Evolutionary conservation across 2,113 vertebrate genomes (phyloP).

Genomic region (Myodes glareolus): DNA sequence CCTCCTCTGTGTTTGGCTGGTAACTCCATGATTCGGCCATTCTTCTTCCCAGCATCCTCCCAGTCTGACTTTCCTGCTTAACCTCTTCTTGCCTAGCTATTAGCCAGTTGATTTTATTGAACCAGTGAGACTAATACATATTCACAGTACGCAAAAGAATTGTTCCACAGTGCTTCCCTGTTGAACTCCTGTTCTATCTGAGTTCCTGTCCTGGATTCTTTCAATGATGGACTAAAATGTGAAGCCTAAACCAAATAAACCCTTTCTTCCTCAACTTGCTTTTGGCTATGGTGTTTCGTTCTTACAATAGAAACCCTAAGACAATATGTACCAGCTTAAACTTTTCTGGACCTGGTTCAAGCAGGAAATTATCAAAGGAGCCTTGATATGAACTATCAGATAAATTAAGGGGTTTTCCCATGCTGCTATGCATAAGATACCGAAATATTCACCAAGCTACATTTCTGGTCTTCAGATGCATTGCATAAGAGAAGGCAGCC

Average conservation of each 20-base stretch:
- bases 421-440: neutral
- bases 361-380: neutral
- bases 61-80: no score
- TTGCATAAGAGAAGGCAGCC: neutral
- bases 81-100: no score
- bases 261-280: neutral
- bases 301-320: neutral
- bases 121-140: no score
- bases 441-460: conserved; percentile 18
- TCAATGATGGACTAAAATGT: neutral
- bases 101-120: no score
- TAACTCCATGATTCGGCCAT: no score
- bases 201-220: neutral
- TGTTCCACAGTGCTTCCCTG: no score
- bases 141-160: no score
- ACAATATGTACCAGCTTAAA: neutral
- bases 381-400: conserved; percentile 4
- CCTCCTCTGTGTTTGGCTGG: no score
- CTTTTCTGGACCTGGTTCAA: neutral
- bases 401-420: conserved; percentile 36
- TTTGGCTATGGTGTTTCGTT: neutral
- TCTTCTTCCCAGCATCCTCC: no score
- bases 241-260: neutral
- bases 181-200: neutral
- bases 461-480: neutral